A percentile compares a stretch with the other conserved stretches of the same genome.
phyloP scores from a whole-genome alignment of 1,140 invertebrate species.

The Lepidotrigona ventralis region DNA sequence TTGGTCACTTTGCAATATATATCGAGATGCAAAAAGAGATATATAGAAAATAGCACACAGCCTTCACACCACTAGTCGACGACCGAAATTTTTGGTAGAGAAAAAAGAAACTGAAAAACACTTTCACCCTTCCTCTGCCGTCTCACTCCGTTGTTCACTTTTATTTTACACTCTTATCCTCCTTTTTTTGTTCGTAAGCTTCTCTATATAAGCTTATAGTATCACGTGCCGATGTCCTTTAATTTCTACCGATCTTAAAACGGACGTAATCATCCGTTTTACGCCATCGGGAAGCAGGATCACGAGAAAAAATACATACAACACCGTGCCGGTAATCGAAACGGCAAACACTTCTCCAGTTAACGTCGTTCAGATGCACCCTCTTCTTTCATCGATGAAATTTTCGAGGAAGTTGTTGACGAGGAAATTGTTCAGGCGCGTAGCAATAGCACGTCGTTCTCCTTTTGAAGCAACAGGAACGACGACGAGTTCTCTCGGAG shows the following conservation, averaged over 20 bases:
- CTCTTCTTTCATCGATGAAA: slow-evolving; percentile 20
- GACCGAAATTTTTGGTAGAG: background rate
- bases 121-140: slow-evolving; percentile 31
- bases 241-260: background rate
- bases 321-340: slow-evolving; percentile 11
- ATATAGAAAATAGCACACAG: slow-evolving; percentile 14
- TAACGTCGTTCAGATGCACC: too few species aligned
- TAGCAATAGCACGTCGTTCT: slow-evolving; percentile 32
- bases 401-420: background rate
- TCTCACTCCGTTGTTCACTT: slow-evolving; percentile 30
- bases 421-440: background rate
- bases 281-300: background rate
- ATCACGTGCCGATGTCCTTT: background rate
- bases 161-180: slow-evolving; percentile 20
- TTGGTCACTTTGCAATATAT: slow-evolving; percentile 13
- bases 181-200: background rate
- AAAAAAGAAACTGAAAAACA: background rate
- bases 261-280: background rate
- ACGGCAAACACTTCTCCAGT: background rate
- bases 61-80: background rate
- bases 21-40: background rate
- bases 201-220: background rate
- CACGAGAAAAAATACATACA: background rate
- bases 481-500: slow-evolving; percentile 19
- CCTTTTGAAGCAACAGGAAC: background rate